Evolutionary conservation across 2,797 vertebrate genomes (phyloP), one percentile per base, ranked within the genome.

Genomic region (Mormyrops boulengeri): DNA sequence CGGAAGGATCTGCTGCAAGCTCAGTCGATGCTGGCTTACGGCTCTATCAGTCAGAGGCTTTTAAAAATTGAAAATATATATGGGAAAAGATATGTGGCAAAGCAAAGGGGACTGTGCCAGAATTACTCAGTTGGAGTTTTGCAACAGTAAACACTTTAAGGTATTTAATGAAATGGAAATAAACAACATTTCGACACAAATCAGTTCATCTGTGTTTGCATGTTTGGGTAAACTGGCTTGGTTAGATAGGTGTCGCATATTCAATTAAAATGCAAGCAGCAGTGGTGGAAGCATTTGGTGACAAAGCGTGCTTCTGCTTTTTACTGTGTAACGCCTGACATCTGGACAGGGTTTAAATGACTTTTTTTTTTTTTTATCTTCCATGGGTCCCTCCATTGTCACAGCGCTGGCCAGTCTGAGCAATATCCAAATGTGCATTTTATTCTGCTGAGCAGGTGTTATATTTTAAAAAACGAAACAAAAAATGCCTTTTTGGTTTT

Each of bases 51-150:
- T 86, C 85, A 52, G 85, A 55, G 30, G 14, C 52, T 30, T 86
- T 52, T 86, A 52, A 86, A 86, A 52, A 86, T 52, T 52, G 52
- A 86, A 85, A 86, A 86, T 86, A 86, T 86, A 52, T 53, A 86
- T 86, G 85, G 38, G 77, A 47, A 82, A 82, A 82, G 77, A 82
- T 82, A 47, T 82, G 41, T 47, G 77, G 77, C 19, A 82, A 47
- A 82, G 77, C 77, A 82, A 82, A n/a, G 19, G 41, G 77, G 17
- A 22, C 17, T 47, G 41, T 47, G 41, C 77, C 77, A 82, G 77
- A 82, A 82, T 82, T 82, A 82, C 38, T n/a, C 14, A 47, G 41
- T 47, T 47, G 38, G 41, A 82, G 77, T 82, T 82, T 82, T 82
- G 77, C 77, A 82, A 82, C 19, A 82, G 77, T 47, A 82, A 82